A percentile compares a stretch with the other conserved stretches of the same genome.
These are phyloP conservation scores for Bombus pascuorum DNA, from an alignment of 1,140 invertebrate genomes.

Conservation along the genomic window DNA sequence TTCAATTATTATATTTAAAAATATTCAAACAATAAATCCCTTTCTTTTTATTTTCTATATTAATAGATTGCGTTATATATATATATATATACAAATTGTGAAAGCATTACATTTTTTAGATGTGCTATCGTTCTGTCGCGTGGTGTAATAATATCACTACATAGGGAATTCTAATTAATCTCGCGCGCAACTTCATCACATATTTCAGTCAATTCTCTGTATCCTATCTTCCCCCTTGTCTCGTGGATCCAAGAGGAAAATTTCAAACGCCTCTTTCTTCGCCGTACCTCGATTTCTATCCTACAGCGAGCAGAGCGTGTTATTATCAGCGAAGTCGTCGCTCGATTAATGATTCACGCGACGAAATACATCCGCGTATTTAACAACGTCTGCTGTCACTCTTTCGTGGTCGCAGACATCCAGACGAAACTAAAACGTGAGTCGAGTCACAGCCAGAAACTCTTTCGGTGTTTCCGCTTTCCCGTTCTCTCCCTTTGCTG, in stretches of 20 bases:
- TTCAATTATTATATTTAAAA: too few species aligned
- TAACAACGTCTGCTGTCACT: constrained; percentile 3
- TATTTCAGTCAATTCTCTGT: too few species aligned
- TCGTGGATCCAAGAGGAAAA: background rate
- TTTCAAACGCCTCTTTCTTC: constrained; percentile 5
- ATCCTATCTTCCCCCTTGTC: too few species aligned
- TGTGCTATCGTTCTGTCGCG: too few species aligned
- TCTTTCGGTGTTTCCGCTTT: background rate
- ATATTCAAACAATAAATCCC: too few species aligned
- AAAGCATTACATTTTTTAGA: too few species aligned
- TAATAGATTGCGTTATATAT: too few species aligned
- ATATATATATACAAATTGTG: too few species aligned
- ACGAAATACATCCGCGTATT: constrained; percentile 5
- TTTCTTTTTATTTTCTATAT: too few species aligned
- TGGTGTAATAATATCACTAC: too few species aligned
- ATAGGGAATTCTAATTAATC: too few species aligned
- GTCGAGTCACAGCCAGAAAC: background rate
- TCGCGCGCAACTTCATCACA: too few species aligned
- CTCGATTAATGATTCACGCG: constrained; percentile 33
- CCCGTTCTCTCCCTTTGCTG: background rate
- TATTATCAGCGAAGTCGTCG: constrained; percentile 3
- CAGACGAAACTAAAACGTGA: background rate
- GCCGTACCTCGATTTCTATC: background rate
- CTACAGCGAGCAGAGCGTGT: background rate
- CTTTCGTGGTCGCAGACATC: background rate